phyloP scores from a whole-genome alignment of 2,113 vertebrate genomes.

The Hyperoodon ampullatus region DNA sequence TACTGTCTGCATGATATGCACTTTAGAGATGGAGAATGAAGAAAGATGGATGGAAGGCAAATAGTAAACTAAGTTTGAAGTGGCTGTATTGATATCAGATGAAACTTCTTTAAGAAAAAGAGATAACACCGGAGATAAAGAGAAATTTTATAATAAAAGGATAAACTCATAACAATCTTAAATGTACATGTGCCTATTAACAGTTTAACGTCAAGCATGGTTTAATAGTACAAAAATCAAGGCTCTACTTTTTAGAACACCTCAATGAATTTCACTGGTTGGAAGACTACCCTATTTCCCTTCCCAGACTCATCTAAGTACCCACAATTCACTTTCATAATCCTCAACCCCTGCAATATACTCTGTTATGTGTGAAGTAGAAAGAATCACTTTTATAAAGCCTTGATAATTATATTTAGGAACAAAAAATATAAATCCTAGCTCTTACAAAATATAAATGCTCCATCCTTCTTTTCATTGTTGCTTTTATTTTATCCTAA shows the following conservation, averaged over 20 bases:
- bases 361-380: neutral
- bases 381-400: neutral
- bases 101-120: conserved; percentile 6
- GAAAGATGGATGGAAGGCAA: neutral
- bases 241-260: neutral
- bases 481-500: neutral
- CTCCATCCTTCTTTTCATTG: neutral
- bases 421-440: neutral
- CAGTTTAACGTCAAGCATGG: neutral
- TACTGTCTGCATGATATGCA: neutral
- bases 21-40: neutral
- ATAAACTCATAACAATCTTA: neutral
- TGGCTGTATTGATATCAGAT: neutral
- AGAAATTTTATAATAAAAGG: neutral
- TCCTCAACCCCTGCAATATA: neutral
- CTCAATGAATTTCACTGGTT: neutral
- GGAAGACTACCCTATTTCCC: neutral
- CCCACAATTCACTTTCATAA: neutral
- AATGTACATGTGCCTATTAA: neutral
- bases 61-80: neutral
- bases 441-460: neutral
- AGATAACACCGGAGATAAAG: neutral
- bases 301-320: neutral
- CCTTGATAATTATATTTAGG: neutral
- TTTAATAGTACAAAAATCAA: neutral